Conservation (phyloP, 2,797 vertebrate genomes). For the Enteromius trimaculatus region DNA sequence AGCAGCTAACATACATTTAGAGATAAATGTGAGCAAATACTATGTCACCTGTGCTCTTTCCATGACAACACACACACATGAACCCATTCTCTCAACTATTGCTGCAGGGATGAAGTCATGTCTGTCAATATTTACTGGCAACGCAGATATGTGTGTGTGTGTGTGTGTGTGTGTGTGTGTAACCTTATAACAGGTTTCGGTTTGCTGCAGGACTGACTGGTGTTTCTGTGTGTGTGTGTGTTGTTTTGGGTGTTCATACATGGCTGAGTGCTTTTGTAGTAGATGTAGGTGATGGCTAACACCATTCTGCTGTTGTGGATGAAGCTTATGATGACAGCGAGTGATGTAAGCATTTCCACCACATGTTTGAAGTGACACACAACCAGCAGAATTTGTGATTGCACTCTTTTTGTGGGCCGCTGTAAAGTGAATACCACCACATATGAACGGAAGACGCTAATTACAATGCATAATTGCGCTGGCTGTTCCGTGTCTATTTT, state of each 20-base stretch:
- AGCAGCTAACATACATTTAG: conserved; percentile 1
- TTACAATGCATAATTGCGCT: no score
- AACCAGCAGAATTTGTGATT: neutral
- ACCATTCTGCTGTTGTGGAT: neutral
- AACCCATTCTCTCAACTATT: neutral
- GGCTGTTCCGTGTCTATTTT: neutral
- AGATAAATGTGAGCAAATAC: conserved; percentile 19
- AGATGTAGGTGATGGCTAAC: neutral
- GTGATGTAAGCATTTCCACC: neutral
- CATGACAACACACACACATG: neutral
- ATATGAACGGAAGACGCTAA: neutral
- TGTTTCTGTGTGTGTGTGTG: neutral
- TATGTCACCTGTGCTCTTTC: neutral
- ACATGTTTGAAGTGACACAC: neutral
- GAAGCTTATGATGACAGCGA: neutral
- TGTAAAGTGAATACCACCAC: neutral
- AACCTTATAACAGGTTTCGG: conserved; percentile 46
- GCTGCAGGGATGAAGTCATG: conserved; percentile 45
- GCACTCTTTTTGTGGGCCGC: neutral
- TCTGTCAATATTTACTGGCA: conserved; percentile 51
- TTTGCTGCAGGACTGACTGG: conserved; percentile 38
- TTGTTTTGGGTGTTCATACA: conserved; percentile 16
- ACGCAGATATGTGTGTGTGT: neutral
- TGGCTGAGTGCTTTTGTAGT: neutral
- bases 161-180: conserved; percentile 16